Evolutionary conservation across 1,140 invertebrate genomes (phyloP).

Genomic region (Probaryconus sp.): DNA sequence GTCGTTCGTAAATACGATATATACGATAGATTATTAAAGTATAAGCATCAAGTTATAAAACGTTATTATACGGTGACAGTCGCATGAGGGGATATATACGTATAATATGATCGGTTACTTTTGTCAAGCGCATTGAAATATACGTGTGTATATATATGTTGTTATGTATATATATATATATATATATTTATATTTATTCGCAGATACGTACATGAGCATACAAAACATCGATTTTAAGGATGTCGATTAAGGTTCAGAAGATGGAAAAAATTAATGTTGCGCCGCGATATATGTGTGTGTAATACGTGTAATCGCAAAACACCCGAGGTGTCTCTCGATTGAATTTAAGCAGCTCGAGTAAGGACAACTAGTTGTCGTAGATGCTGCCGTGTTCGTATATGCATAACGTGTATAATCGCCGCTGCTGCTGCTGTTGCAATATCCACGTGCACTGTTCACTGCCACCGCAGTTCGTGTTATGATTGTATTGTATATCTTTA

Average conservation of each 20-base stretch:
- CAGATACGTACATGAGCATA: constrained; percentile 52
- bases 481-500: constrained; percentile 66
- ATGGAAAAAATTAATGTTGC: constrained; percentile 18
- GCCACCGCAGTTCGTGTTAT: constrained; percentile 78
- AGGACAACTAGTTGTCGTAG: constrained; percentile 71
- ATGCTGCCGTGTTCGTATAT: constrained; percentile 74
- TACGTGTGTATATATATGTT: constrained; percentile 14
- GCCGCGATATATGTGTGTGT: constrained; percentile 32
- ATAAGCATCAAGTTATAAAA: constrained; percentile 58
- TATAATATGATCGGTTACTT: constrained; percentile 26
- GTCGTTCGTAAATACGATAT: constrained; percentile 64
- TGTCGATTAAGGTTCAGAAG: constrained; percentile 25
- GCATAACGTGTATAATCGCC: constrained; percentile 68
- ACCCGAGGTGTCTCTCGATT: constrained; percentile 34
- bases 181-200: constrained; percentile 23
- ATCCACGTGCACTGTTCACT: constrained; percentile 78
- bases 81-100: constrained; percentile 36
- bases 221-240: constrained; percentile 39
- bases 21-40: constrained; percentile 64
- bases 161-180: constrained; percentile 38
- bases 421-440: constrained; percentile 75
- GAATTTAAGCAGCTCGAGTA: constrained; percentile 47
- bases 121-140: constrained; percentile 25
- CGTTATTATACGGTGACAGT: constrained; percentile 44
- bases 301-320: constrained; percentile 36